Conservation (phyloP, 2,113 vertebrate species). For the Hemiprocne comata region DNA sequence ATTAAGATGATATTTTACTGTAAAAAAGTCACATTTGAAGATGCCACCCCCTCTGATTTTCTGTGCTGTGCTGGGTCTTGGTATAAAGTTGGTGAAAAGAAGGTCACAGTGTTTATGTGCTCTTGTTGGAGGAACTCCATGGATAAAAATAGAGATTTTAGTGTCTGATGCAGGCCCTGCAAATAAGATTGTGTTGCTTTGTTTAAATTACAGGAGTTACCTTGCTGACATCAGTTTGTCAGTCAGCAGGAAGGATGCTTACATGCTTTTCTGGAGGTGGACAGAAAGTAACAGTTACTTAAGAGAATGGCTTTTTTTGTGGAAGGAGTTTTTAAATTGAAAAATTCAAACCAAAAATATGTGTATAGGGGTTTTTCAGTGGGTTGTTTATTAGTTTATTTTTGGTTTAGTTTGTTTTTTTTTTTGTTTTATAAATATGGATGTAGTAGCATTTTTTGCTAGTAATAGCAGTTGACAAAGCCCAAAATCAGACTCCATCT, state of each 20-base stretch:
- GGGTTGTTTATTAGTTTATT: too few species aligned
- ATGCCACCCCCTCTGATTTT: background rate
- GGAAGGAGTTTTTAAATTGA: background rate
- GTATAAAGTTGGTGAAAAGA: background rate
- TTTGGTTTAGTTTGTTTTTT: too few species aligned
- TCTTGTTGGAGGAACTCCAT: background rate
- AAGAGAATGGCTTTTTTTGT: background rate
- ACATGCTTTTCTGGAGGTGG: background rate
- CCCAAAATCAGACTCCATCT: background rate
- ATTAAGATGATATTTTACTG: background rate
- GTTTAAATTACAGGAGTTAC: conserved; percentile 32
- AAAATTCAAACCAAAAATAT: background rate
- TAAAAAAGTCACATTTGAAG: background rate
- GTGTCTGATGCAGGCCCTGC: background rate
- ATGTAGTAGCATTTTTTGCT: background rate
- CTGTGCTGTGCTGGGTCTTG: background rate
- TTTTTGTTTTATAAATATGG: background rate
- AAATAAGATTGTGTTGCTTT: background rate
- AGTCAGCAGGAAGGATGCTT: background rate
- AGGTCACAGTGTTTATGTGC: background rate
- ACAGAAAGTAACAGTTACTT: background rate
- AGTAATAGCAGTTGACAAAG: background rate
- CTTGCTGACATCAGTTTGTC: background rate
- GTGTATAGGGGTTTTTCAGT: background rate
- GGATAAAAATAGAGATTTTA: background rate